Evolutionary conservation across 2,113 vertebrate genomes (phyloP).

Genomic region (Ptilonorhynchus violaceus): DNA sequence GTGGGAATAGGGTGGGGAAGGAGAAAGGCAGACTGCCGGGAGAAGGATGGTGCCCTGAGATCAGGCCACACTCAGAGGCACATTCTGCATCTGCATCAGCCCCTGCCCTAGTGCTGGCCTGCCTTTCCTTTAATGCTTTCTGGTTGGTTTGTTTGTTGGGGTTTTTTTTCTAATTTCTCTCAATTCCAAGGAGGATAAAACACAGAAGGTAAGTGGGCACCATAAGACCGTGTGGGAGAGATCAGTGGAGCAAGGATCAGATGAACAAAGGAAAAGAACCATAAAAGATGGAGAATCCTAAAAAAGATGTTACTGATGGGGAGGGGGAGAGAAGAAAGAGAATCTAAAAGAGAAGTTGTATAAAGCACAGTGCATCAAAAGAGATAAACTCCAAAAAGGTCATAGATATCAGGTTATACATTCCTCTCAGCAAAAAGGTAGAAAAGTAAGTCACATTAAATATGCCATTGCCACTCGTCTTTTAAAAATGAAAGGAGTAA

Average conservation of each 20-base stretch:
- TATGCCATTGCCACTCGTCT: neutral
- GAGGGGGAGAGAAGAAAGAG: neutral
- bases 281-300: neutral
- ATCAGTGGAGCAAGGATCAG: neutral
- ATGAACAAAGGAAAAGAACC: neutral
- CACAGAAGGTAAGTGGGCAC: neutral
- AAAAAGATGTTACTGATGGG: neutral
- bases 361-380: neutral
- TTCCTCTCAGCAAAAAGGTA: neutral
- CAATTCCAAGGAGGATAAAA: neutral
- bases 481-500: neutral
- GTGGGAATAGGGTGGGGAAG: neutral
- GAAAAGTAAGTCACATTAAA: neutral
- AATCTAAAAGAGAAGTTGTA: neutral
- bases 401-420: neutral
- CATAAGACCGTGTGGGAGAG: accelerated
- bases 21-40: neutral
- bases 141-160: neutral
- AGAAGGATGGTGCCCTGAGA: neutral
- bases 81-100: neutral
- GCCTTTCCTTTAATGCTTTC: neutral
- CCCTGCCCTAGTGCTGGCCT: accelerated
- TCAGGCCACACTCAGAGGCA: neutral
- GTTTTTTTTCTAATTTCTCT: neutral
- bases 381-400: neutral